Evolutionary conservation across 2,113 vertebrate species (phyloP), one percentile per base, ranked within the genome.

Genomic region (Phrynosoma blainvillii): DNA sequence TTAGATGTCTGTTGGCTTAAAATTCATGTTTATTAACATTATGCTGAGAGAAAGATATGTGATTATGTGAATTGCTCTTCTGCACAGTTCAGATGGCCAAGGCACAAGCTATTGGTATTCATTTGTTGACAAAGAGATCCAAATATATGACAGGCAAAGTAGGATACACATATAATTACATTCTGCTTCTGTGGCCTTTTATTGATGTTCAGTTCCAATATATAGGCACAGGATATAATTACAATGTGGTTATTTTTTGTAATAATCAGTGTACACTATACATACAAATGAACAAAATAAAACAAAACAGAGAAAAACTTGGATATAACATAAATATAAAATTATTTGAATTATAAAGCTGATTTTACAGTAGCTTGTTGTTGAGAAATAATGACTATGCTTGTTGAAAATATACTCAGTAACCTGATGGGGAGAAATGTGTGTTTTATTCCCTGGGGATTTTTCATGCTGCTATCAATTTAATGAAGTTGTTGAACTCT

Each of bases 161-260:
- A 81, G 52, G n/a, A 73, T 21, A 80, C 14, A 62, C 56, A 42
- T 13, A n/a, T 80, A 87, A 87, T 81, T 85, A n/a, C 32, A n/a
- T n/a, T 73, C 32, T 42, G 54, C 70, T 87, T 73, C 78, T 59
- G 23, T 80, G 78, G 56, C 77, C 66, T 80, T 87, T 52, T 52
- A 7, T 62, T 80, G 8, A n/a, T 87, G 70, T 62, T 87, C 36
- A 7, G 42, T 81, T 73, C 54, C 27, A 74, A 59, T 74, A 84
- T 23, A 10, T 25, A 59, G n/a, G 12, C 47, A 74, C 12, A 30
- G 10, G 18, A 59, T 30, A 81, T 54, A 73, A 71, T 62, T 79
- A 73, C 32, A 59, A 81, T 20, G 80, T 42, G n/a, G 32, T 5
- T 14, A 30, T 40, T 59, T 80, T 59, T 32, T 74, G 78, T 73